Percentiles rank a stretch among this genome's conserved stretches.
Conservation (phyloP, 1,140 invertebrate genomes). For the Stegodyphus dumicola region DNA sequence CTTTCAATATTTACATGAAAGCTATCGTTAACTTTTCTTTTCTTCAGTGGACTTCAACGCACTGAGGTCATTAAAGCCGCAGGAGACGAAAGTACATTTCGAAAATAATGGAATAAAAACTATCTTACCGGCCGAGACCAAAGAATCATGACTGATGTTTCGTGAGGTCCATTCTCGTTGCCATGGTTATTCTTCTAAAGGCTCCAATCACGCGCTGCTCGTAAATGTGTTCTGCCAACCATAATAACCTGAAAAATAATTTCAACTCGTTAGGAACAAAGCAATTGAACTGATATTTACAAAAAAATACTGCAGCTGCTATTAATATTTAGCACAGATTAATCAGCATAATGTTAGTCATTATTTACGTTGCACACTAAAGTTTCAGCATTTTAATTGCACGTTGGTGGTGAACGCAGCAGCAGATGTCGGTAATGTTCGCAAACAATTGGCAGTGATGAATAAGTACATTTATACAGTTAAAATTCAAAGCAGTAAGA, state of each 20-base stretch:
- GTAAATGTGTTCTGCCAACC: constrained; percentile 45
- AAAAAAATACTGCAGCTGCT: neutral
- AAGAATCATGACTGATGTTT: constrained; percentile 51
- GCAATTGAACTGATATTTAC: constrained; percentile 19
- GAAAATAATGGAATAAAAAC: constrained; percentile 31
- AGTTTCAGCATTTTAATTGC: too few relatives aligned
- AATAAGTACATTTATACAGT: too few relatives aligned
- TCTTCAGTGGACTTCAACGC: constrained; percentile 23
- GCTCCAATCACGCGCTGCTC: constrained; percentile 38
- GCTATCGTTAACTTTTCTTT: constrained; percentile 29
- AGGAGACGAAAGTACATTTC: constrained; percentile 37
- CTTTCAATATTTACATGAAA: constrained; percentile 57
- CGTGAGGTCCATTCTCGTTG: constrained; percentile 40
- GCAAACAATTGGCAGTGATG: too few relatives aligned
- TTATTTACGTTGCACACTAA: too few relatives aligned
- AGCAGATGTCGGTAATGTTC: too few relatives aligned
- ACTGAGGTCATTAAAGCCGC: constrained; percentile 21
- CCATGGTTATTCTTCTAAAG: constrained; percentile 33
- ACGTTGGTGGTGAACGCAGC: too few relatives aligned
- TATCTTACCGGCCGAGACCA: constrained; percentile 43
- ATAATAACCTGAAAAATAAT: constrained; percentile 52
- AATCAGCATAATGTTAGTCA: too few relatives aligned
- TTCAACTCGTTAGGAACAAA: constrained; percentile 29
- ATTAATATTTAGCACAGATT: too few relatives aligned
- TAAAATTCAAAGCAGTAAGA: too few relatives aligned